A percentile compares a stretch with the other conserved stretches of the same genome.
phyloP scores from a whole-genome alignment of 2,888 invertebrate species.

The Campoplex nolae region DNA sequence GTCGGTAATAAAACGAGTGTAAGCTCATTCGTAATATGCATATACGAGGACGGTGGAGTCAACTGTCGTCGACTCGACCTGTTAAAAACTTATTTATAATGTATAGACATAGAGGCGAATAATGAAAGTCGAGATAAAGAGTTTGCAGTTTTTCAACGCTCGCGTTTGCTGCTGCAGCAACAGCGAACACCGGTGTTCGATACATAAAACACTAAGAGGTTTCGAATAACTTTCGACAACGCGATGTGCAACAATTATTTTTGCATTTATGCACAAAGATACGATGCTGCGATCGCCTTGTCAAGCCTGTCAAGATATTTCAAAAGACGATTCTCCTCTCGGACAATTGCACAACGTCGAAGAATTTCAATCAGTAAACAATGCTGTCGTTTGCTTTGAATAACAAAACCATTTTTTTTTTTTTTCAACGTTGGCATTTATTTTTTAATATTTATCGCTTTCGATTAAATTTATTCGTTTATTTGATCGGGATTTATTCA shows the following conservation, averaged over 20 bases:
- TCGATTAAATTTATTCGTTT: not conserved
- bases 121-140: not conserved
- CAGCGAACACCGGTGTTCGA: conserved; percentile 15
- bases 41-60: conserved; percentile 45
- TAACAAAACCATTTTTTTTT: not conserved
- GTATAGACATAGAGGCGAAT: conserved; percentile 16
- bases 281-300: not conserved
- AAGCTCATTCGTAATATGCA: conserved; percentile 47
- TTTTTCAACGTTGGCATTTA: not conserved
- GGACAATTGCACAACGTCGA: not conserved
- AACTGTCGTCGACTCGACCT: conserved; percentile 54
- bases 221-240: conserved; percentile 59
- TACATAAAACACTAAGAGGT: conserved; percentile 29
- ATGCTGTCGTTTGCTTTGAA: not conserved
- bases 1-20: conserved; percentile 52
- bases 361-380: not conserved
- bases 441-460: not conserved
- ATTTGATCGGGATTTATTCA: not conserved
- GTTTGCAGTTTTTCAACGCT: conserved; percentile 1
- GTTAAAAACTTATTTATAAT: not conserved
- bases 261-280: not conserved
- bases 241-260: conserved; percentile 26
- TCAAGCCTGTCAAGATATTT: not conserved
- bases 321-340: not conserved
- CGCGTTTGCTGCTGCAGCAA: conserved; percentile 55